Percentiles rank a stretch among this genome's conserved stretches.
Evolutionary conservation across 2,797 vertebrate genomes (phyloP).

Genomic region (Syndactyla subalaris): DNA sequence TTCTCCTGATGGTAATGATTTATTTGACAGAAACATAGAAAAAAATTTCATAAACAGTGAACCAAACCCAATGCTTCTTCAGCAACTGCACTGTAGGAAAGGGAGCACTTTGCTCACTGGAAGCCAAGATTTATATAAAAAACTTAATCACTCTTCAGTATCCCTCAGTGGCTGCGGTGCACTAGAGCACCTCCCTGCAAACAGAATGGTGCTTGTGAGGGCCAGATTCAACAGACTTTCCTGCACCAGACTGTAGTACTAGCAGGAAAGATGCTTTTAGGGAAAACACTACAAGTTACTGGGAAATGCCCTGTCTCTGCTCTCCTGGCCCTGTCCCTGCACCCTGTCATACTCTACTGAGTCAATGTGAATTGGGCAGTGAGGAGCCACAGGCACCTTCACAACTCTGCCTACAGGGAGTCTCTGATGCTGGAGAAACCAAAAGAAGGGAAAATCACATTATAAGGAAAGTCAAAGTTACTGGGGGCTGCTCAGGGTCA

Average conservation of each 20-base stretch:
- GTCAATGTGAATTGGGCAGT: neutral
- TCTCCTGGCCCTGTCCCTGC: neutral
- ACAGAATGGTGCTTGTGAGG: neutral
- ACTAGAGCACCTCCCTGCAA: neutral
- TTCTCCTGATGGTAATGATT: neutral
- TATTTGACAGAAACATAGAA: neutral
- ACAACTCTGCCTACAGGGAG: neutral
- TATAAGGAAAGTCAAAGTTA: neutral
- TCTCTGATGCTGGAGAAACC: neutral
- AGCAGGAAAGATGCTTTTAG: neutral
- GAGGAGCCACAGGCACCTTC: neutral
- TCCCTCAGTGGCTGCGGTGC: neutral
- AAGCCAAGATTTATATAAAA: neutral
- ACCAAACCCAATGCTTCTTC: neutral
- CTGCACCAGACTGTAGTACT: neutral
- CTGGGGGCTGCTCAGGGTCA: accelerated
- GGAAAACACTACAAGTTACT: neutral
- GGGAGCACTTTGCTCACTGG: neutral
- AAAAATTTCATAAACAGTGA: neutral
- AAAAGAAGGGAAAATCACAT: neutral
- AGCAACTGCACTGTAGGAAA: neutral
- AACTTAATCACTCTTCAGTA: neutral
- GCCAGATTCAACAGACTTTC: neutral
- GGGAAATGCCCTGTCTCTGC: neutral
- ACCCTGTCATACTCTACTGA: accelerated